Evolutionary conservation across 2,888 invertebrate species (phyloP).

Genomic region (Tiphia femorata): DNA sequence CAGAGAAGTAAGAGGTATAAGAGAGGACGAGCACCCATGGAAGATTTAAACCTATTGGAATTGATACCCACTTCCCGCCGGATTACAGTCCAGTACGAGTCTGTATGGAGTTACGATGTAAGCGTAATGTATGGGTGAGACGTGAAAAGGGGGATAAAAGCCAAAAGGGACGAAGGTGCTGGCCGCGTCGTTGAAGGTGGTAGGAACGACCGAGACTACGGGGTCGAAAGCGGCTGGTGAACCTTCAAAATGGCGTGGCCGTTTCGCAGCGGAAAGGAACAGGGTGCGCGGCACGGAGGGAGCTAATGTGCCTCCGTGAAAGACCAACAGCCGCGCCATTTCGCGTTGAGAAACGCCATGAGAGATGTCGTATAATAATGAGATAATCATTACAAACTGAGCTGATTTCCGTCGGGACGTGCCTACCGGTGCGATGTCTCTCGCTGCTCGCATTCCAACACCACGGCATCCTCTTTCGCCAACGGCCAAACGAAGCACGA

Average conservation of each 20-base stretch:
- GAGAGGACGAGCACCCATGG: constrained; percentile 11
- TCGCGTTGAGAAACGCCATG: constrained; percentile 32
- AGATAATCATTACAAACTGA: constrained; percentile 50
- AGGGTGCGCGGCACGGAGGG: constrained; percentile 16
- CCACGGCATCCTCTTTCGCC: background rate
- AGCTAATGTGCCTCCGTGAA: constrained; percentile 29
- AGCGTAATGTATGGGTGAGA: constrained; percentile 26
- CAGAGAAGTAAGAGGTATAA: background rate
- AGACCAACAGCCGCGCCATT: constrained; percentile 35
- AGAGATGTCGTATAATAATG: constrained; percentile 36
- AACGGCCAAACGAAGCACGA: background rate
- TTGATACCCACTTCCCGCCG: constrained; percentile 34
- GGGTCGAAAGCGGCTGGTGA: background rate
- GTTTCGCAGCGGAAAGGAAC: constrained; percentile 9
- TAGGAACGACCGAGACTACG: background rate
- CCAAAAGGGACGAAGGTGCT: constrained; percentile 3
- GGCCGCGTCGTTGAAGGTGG: background rate
- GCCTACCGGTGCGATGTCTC: constrained; percentile 4
- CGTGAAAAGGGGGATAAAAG: constrained; percentile 14
- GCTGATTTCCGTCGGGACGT: too few species aligned
- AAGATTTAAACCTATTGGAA: constrained; percentile 43
- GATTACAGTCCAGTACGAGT: constrained; percentile 29
- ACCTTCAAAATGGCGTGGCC: constrained; percentile 12
- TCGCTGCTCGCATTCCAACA: constrained; percentile 4
- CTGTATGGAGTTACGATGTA: constrained; percentile 25